Percentiles rank a stretch among this genome's conserved stretches.
These are phyloP conservation scores for Willisornis vidua DNA, from an alignment of 2,113 vertebrate genomes.

Conservation along the genomic window DNA sequence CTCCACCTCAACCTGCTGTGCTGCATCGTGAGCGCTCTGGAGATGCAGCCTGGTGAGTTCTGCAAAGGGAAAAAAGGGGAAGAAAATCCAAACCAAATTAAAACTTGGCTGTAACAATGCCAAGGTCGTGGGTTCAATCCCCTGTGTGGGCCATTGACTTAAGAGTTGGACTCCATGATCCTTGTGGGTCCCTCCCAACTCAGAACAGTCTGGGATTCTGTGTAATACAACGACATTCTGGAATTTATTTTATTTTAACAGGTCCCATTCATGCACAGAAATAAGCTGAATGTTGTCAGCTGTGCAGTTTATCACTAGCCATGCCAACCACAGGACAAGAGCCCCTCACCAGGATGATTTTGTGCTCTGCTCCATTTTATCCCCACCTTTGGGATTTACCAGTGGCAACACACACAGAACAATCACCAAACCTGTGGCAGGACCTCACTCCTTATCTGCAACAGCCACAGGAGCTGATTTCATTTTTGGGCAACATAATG, in stretches of 20 bases:
- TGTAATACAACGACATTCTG: background rate
- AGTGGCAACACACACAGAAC: background rate
- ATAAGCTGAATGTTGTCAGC: background rate
- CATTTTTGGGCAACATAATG: background rate
- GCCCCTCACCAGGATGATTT: background rate
- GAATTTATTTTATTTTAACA: background rate
- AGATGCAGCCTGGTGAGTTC: slow-evolving; percentile 75
- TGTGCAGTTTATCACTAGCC: background rate
- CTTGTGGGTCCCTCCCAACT: too few species aligned
- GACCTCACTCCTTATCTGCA: background rate
- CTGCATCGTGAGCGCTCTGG: slow-evolving; percentile 65
- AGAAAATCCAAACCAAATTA: too few species aligned
- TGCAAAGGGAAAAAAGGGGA: background rate
- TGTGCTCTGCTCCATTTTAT: background rate
- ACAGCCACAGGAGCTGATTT: background rate
- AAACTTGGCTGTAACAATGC: too few species aligned
- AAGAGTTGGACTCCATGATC: too few species aligned
- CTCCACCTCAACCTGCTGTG: slow-evolving; percentile 75
- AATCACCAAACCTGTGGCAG: background rate
- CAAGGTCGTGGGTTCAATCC: too few species aligned
- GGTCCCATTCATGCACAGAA: background rate
- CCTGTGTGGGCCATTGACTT: too few species aligned
- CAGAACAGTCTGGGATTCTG: too few species aligned
- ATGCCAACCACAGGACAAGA: background rate
- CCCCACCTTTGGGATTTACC: background rate